These are phyloP conservation scores for Epinotia ramella DNA, from an alignment of 2,888 invertebrate species.

Conservation along the genomic window DNA sequence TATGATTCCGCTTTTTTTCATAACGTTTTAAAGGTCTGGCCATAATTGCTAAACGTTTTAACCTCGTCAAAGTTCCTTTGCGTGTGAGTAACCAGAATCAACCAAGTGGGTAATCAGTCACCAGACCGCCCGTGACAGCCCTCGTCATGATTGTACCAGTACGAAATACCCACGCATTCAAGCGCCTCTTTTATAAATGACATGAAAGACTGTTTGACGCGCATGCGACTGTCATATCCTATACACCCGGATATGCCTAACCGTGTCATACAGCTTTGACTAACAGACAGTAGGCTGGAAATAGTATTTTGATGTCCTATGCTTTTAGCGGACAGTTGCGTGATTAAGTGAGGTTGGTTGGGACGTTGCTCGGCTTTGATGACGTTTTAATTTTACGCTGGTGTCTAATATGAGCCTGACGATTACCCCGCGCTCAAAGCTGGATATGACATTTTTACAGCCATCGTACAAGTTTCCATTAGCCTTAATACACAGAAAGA, in stretches of 20 bases:
- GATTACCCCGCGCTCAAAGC: constrained; percentile 7
- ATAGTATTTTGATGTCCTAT: constrained; percentile 26
- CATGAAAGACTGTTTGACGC: constrained; percentile 23
- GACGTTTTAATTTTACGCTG: not conserved
- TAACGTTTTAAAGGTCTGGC: no score
- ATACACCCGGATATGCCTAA: constrained; percentile 33
- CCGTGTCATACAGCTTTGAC: constrained; percentile 29
- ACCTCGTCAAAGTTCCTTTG: not conserved
- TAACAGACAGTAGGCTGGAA: constrained; percentile 31
- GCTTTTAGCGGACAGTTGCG: constrained; percentile 15
- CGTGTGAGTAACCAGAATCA: constrained; percentile 8
- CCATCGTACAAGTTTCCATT: no score
- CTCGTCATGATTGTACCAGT: constrained; percentile 21
- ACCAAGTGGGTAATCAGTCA: constrained; percentile 20
- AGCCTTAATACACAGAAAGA: no score
- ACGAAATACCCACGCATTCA: constrained; percentile 23
- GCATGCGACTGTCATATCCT: constrained; percentile 33
- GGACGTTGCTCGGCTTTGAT: not conserved
- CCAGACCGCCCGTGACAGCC: constrained; percentile 18
- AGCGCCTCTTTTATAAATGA: constrained; percentile 31
- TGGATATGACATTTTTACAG: constrained; percentile 18
- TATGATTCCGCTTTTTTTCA: no score
- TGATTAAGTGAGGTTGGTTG: not conserved
- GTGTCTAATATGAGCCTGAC: not conserved
- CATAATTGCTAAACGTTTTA: not conserved